Base-by-base conservation (phyloP, 2,888 invertebrate genomes). In the Oxyscelio sp. region DNA sequence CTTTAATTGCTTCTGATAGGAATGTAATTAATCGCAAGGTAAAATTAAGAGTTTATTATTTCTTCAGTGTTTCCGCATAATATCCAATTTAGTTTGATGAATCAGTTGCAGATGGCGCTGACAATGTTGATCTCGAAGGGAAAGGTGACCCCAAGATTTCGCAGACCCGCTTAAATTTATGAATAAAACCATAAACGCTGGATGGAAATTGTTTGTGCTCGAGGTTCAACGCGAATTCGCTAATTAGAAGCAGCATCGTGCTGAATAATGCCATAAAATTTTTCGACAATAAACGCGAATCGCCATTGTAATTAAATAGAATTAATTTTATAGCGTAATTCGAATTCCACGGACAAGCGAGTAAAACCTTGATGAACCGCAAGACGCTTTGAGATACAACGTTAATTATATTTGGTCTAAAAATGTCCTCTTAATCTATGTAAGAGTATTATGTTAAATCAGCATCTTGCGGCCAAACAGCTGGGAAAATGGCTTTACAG, bases 321-420 rank as follows among this genome's bases (percentile, higher is more conserved):
- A 79, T 63, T 54, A 52, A 56, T 70, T 79, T 79, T 70, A 79
- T 34, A 54, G 27, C 15, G 54, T 34, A 68, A 61, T 52, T 52
- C n/a, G 31, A 63, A 63, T 56, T 56, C 34, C 45, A 45, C 45
- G 31, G 56, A 8, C n/a, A 43, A 43, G 34, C 6, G 15, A 19
- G 34, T 34, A 75, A 63, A 56, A 75, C 54, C 48, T 63, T 38
- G 74, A 40, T 34, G 11, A 31, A 43, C 17, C 52, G 13, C 52
- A 24, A 52, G 38, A 15, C 17, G 31, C 27, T 63, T 52, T 15
- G 17, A 52, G 34, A 31, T 40, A 21, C 17, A 45, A 43, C 52
- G 48, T 65, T 66, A 58, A 66, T 66, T 77, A 50, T 56, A 59
- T 68, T 66, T 31, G 24, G 45, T 56, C 40, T 22, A 65, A 75